Evolutionary conservation across 2,113 vertebrate species (phyloP), one percentile per base, ranked within the genome.

Genomic region (Tympanuchus pallidicinctus): DNA sequence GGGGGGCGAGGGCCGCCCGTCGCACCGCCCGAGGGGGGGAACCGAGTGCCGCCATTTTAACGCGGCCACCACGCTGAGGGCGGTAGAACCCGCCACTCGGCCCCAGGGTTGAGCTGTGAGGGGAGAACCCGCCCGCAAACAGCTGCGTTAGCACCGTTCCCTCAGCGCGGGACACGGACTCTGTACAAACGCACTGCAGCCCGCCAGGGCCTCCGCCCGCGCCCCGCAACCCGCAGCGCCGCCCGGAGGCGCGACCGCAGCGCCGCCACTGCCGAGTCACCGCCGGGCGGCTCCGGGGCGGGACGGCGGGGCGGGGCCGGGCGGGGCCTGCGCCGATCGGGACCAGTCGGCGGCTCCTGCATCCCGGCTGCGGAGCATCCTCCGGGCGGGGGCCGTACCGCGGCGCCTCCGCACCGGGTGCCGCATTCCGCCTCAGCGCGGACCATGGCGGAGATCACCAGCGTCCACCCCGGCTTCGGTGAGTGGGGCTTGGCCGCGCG

Each of bases 361-460:
- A 97, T 97, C 97, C 91, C 94, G 82, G 84, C 82, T 90, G 90
- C 74, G 83, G 87, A 79, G 96, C 97, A 97, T 97, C 97, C 86
- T 94, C 70, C 79, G 93, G 95, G 72, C 70, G 77, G 95, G 91
- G 92, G 94, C 36, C 67, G 73, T 27, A 78, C 40, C 81, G n/a
- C 61, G 64, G 59, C 85, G 40, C 47, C 64, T 64, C 71, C 82
- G 63, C 50, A 69, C 63, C 67, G 81, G 67, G 42, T 47, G 48
- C 10, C 86, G 79, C 65, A 42, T 59, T 43, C 21, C 83, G 32
- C 42, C 65, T 56, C 48, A 7, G 18, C 38, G 38, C 32, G 82
- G 92, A 94, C 96, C 96, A 98, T 98, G 98, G 97, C 97, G 61
- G 97, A 98, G 94, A 98, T 98, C 96, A 97, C 97, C 96, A 97